Base-by-base conservation (phyloP, 2,888 invertebrate species). In the Drosophila merina region DNA sequence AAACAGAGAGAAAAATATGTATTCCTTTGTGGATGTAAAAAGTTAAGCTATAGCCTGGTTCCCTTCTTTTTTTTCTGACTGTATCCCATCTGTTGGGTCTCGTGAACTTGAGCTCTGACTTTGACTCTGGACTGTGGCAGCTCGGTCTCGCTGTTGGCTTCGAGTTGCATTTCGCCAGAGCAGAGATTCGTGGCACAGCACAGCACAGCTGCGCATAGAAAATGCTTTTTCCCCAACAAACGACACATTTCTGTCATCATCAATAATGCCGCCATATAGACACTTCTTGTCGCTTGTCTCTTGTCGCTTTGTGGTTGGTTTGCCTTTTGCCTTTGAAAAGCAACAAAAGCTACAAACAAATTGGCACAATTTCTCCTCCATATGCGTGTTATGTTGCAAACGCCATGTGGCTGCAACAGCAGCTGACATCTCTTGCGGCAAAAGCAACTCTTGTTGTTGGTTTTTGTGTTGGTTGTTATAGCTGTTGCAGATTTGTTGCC, bases 201-300 rank as follows among this genome's bases (percentile, higher is more conserved):
- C 20, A 20, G 62, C 49, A 72, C 67, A 67, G 71, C 72, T 74
- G 74, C 57, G 68, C 57, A 42, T 68, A 51, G 57, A 63, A 55
- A 66, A 67, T 60, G 54, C 50, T 57, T 59, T 73, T 74, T 74
- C 56, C 70, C 56, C 70, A 52, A 60, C 54, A 69, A 69, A 74
- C 76, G 83, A 86, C 89, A 88, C 77, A 86, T 88, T 86, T 88
- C 81, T 87, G 86, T 86, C 87, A 88, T 81, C 81, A 88, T 87
- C 89, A 88, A 87, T 88, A 88, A 88, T 77, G 79, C 88, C 88
- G 88, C 73, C 79, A 72, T 73, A 70, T 75, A 68, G 60, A 55
- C 63, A 45, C 48, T 55, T 57, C 56, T 62, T 76, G 67, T 57
- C 36, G 44, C 66, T 69, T 50, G 38, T 49, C 55, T 40, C 66